Evolutionary conservation across 2,113 vertebrate genomes (phyloP), one percentile per base, ranked within the genome.

Genomic region (Candoia aspera): DNA sequence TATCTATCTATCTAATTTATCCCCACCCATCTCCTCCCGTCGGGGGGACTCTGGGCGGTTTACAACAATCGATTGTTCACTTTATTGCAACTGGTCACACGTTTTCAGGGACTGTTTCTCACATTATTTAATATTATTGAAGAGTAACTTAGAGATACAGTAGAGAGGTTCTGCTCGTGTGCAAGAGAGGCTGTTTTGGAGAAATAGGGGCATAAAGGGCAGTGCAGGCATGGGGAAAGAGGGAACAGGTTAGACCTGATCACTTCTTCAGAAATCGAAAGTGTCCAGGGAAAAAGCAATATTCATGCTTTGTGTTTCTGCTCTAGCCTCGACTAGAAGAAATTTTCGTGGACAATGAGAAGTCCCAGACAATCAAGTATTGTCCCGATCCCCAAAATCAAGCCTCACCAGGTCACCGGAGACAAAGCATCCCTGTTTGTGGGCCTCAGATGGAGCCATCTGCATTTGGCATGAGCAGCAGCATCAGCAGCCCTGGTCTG

Each of bases 321-420:
- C 53, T 91, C 79, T 96, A 99, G 99, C 99, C 99, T 0, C 98
- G 97, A 86, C 96, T 98, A 0, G 99, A 99, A 93, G 99, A 99
- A 68, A 96, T 95, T 21, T 96, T 98, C 54, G 96, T 97, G 0
- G 98, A 97, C 8, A 98, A 99, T 1, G 99, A 99, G 95, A 96
- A 97, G 58, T 98, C 96, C 87, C 97, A 98, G 95, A 99, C 99
- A 0, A 97, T 99, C 96, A 98, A 98, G 90, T 98, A 98, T 89
- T 98, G 98, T 90, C 98, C 98, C 0, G 98, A 98, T 92, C 95
- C 96, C 0, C 98, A 99, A 91, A 98, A 96, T 93, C 98, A 98
- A 84, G 97, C 97, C 3, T 94, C 95, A 6, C 96, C 97, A 23
- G 95, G 97, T 88, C 96, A 96, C 33, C 97, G 98, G 94, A 98